Evolutionary conservation across 2,113 vertebrate species (phyloP).

Genomic region (Xenus cinereus): DNA sequence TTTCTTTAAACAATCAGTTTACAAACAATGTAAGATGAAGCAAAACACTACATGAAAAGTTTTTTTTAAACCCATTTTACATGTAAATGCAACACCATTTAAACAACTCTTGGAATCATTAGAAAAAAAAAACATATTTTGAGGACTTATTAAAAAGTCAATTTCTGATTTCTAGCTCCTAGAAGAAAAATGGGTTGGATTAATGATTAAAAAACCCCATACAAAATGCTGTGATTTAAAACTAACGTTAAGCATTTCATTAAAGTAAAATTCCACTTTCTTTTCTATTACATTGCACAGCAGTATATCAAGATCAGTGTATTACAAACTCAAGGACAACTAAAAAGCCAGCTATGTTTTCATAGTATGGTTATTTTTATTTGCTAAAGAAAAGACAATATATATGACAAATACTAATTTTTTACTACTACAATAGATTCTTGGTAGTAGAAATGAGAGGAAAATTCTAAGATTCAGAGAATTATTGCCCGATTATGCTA

Average conservation of each 20-base stretch:
- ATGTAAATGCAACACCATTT: not conserved
- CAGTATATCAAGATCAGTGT: not conserved
- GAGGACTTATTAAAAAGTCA: conserved; percentile 4
- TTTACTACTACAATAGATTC: not conserved
- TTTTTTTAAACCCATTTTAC: not conserved
- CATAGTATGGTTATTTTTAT: not conserved
- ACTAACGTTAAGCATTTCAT: not conserved
- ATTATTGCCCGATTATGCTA: conserved; percentile 10
- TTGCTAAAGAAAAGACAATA: not conserved
- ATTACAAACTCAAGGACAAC: not conserved
- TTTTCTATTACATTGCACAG: not conserved
- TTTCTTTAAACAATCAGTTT: conserved; percentile 43
- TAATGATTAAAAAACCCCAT: not conserved
- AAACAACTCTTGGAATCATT: not conserved
- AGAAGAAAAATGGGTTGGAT: not conserved
- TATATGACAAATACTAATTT: conserved; percentile 6
- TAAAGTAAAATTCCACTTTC: not conserved
- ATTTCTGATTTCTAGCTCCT: not conserved
- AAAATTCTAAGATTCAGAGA: not conserved
- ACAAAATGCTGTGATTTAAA: not conserved
- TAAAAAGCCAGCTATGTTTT: not conserved
- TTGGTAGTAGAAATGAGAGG: conserved; percentile 13
- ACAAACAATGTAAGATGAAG: not conserved
- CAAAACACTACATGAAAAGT: conserved; percentile 2
- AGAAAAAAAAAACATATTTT: not conserved